Percentiles rank a stretch among this genome's conserved stretches.
phyloP scores from a whole-genome alignment of 2,797 vertebrate species.

The Pseudochromis fuscus region DNA sequence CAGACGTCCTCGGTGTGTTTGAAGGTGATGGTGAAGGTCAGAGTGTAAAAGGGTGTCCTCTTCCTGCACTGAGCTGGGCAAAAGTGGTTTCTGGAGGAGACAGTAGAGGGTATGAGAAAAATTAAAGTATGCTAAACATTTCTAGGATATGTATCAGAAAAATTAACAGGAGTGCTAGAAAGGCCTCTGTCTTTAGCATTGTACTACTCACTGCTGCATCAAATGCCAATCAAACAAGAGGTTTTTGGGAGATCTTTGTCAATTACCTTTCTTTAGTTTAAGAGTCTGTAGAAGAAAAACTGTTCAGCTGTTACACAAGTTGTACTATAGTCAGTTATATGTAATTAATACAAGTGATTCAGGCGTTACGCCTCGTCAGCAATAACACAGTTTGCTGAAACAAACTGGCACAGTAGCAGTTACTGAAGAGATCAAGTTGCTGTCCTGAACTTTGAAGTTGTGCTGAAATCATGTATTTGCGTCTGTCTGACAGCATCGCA shows the following conservation, averaged over 20 bases:
- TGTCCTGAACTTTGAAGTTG: neutral
- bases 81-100: slow-evolving; percentile 88
- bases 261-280: neutral
- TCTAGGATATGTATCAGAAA: no score
- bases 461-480: neutral
- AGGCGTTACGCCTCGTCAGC: no score
- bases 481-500: neutral
- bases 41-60: slow-evolving; percentile 86
- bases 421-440: neutral
- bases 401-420: neutral
- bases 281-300: neutral
- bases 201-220: neutral
- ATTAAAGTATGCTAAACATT: no score
- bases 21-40: slow-evolving; percentile 91
- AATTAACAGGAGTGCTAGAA: no score
- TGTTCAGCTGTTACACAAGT: neutral
- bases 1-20: slow-evolving; percentile 91
- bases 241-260: neutral
- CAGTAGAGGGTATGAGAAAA: slow-evolving; percentile 20
- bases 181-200: neutral
- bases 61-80: slow-evolving; percentile 61
- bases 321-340: neutral
- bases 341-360: no score
- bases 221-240: neutral
- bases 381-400: neutral